These are phyloP conservation scores for Montipora cactus DNA, from an alignment of 64 coral and sea anemone species.

Conservation along the genomic window DNA sequence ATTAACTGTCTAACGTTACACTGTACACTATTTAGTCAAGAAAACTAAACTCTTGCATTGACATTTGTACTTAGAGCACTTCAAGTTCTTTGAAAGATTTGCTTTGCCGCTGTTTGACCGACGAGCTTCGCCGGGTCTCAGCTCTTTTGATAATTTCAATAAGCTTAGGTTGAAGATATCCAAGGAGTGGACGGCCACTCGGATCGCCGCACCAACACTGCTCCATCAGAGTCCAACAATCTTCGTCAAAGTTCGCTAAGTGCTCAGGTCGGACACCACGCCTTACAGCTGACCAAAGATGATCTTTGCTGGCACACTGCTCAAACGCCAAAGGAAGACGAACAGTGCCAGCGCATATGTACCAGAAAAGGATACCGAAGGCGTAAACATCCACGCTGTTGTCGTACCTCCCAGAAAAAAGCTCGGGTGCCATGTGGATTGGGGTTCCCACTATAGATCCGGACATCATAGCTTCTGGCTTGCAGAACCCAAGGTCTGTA, in stretches of 20 bases:
- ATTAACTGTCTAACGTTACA: too few species aligned
- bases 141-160: conserved; percentile 70
- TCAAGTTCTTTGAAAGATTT: conserved; percentile 52
- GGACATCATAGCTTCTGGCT: conserved; percentile 99
- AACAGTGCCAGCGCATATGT: conserved; percentile 93
- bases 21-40: background rate
- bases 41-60: background rate
- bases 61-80: background rate
- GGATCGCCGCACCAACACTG: conserved; percentile 93
- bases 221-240: conserved; percentile 96
- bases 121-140: conserved; percentile 55
- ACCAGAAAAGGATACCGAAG: conserved; percentile 98
- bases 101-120: conserved; percentile 35
- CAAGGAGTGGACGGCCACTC: conserved; percentile 79
- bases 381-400: conserved; percentile 99
- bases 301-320: conserved; percentile 98
- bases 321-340: conserved; percentile 92
- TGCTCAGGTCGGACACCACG: conserved; percentile 90
- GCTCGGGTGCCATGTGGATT: conserved; percentile 98
- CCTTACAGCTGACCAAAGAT: conserved; percentile 94
- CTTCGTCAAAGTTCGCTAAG: conserved; percentile 89
- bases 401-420: conserved; percentile 98
- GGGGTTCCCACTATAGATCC: conserved; percentile 98
- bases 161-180: conserved; percentile 77
- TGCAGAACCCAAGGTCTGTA: conserved; percentile 97